Evolutionary conservation across 2,113 vertebrate species (phyloP).

Genomic region (Etheostoma spectabile): DNA sequence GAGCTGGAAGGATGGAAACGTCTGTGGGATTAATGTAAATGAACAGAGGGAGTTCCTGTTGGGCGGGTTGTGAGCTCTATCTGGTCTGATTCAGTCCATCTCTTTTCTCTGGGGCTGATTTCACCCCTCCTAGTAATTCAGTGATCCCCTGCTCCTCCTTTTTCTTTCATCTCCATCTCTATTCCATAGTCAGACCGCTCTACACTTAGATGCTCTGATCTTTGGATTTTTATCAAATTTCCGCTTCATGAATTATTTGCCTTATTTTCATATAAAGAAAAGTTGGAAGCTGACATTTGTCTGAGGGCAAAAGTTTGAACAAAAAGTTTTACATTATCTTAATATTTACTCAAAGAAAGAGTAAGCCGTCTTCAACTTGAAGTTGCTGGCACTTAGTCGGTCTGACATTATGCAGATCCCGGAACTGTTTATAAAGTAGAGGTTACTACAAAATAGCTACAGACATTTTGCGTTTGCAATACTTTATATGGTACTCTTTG

Average conservation of each 20-base stretch:
- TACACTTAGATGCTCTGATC: conserved; percentile 82
- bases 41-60: conserved; percentile 79
- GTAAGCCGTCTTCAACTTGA: conserved; percentile 15
- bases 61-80: conserved; percentile 75
- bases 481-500: not conserved
- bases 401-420: not conserved
- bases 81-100: conserved; percentile 85
- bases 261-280: conserved; percentile 84
- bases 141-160: conserved; percentile 74
- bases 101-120: conserved; percentile 69
- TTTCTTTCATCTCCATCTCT: conserved; percentile 75
- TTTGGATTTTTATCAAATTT: conserved; percentile 83
- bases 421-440: not conserved
- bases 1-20: conserved; percentile 67
- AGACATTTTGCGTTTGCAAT: not conserved
- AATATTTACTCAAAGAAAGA: conserved; percentile 66
- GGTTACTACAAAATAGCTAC: not conserved
- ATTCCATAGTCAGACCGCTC: conserved; percentile 68
- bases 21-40: conserved; percentile 84
- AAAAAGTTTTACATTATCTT: conserved; percentile 59
- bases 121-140: conserved; percentile 68
- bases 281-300: conserved; percentile 58
- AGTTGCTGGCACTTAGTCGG: not conserved
- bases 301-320: conserved; percentile 58
- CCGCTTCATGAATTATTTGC: conserved; percentile 83